Evolutionary conservation across 92 coral and sea anemone genomes (phyloP), one percentile per base, ranked within the genome.

Genomic region (Siderastrea siderea): DNA sequence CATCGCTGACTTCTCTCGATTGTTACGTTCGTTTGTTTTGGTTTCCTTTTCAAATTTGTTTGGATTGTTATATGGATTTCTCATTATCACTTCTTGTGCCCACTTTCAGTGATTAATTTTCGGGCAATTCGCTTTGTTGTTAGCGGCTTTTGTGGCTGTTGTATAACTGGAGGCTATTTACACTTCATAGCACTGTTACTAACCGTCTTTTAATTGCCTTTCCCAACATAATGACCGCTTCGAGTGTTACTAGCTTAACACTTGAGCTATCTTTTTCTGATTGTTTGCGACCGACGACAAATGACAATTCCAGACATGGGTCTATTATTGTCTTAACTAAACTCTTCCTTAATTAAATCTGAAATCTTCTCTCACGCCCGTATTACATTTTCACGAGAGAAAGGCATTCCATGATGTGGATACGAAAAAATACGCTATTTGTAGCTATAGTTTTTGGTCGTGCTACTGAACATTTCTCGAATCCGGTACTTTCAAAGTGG

Each of bases 121-220:
- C 80, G 70, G 73, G 87, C 91, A 74, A 86, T 90, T 90, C 64
- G 78, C 53, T 80, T 85, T 62, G 81, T 90, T 75, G 86, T 87
- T 74, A 65, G 84, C 91, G 80, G 83, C 75, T 70, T 86, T 86
- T 81, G 91, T 86, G 88, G 93, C 87, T 75, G 69, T 62, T 59
- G 86, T 51, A 38, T 62, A 72, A 84, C 71, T 72, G 59, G 63
- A 74, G 73, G 87, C 87, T 47, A 73, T 84, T 84, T 73, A 17
- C 84, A 84, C 90, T 71, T 73, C 79, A 73, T 64, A 74, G 47
- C 26, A 48, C 55, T 43, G 71, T 73, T 83, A 73, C 51, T 83
- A 71, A 72, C 79, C 52, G 87, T 15, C 69, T 26, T 59, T 83
- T 84, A 72, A 84, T 73, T 84, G 54, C 47, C 16, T 74, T 74